Conservation (phyloP, 2,888 invertebrate species). For the Cryptocheilus praepositus region DNA sequence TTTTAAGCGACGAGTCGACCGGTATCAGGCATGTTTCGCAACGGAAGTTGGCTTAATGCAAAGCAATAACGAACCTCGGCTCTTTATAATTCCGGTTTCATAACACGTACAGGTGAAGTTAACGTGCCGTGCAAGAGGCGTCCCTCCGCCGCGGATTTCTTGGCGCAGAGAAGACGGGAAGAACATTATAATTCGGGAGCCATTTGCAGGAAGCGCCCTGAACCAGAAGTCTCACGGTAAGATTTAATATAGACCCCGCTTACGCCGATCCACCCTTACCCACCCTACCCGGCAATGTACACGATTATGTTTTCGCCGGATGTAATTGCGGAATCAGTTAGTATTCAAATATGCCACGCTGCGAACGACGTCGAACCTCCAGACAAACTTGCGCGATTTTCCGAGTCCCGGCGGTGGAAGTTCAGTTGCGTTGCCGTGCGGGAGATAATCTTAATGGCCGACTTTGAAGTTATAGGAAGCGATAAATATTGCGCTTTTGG, state of each 20-base stretch:
- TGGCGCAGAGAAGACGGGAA: slow-evolving; percentile 91
- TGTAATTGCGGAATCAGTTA: slow-evolving; percentile 4
- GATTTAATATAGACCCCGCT: slow-evolving; percentile 49
- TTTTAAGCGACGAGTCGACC: too few species aligned
- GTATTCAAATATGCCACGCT: not conserved
- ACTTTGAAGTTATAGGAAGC: too few species aligned
- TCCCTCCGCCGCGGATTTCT: slow-evolving; percentile 86
- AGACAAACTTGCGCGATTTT: too few species aligned
- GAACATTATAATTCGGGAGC: slow-evolving; percentile 86
- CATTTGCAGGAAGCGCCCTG: slow-evolving; percentile 62
- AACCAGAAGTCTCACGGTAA: slow-evolving; percentile 66
- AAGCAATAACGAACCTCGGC: slow-evolving; percentile 41
- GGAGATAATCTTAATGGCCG: too few species aligned
- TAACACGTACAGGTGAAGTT: slow-evolving; percentile 73
- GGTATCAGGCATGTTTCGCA: slow-evolving; percentile 36
- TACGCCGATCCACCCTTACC: not conserved
- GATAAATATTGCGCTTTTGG: too few species aligned
- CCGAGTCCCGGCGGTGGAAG: too few species aligned
- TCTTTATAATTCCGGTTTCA: slow-evolving; percentile 55
- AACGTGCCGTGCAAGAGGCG: slow-evolving; percentile 83
- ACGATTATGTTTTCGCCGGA: not conserved
- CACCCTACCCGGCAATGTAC: not conserved
- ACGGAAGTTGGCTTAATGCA: slow-evolving; percentile 21
- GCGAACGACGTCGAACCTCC: too few species aligned
- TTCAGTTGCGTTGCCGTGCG: too few species aligned